phyloP scores from a whole-genome alignment of 2,888 invertebrate genomes.

The Dasysyrphus albostriatus region DNA sequence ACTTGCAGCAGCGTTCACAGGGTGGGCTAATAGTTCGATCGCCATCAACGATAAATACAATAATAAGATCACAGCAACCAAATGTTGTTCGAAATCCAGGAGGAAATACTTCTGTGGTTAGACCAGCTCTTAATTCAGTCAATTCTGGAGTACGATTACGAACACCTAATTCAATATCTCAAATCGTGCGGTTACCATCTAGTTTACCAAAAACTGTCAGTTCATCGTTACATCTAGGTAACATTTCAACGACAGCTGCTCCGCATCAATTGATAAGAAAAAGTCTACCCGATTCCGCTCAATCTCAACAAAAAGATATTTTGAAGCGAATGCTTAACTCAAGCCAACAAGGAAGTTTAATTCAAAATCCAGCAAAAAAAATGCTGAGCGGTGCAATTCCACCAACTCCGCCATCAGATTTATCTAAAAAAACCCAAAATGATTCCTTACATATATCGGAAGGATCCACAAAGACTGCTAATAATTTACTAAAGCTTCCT shows the following conservation, averaged over 20 bases:
- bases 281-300: neutral
- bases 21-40: constrained; percentile 44
- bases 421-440: neutral
- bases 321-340: neutral
- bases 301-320: constrained; percentile 3
- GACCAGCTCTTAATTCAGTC: neutral
- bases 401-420: neutral
- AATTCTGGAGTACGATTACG: constrained; percentile 6
- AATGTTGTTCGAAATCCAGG: neutral
- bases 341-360: neutral
- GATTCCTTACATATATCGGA: constrained; percentile 52
- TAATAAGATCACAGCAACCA: constrained; percentile 7
- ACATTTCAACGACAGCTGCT: neutral
- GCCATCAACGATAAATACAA: constrained; percentile 58
- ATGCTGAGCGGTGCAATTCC: neutral
- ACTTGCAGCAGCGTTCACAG: neutral
- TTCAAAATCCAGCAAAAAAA: neutral
- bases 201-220: neutral
- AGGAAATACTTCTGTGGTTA: neutral
- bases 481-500: constrained; percentile 13
- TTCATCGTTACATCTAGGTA: neutral
- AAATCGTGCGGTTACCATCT: neutral
- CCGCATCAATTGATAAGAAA: neutral
- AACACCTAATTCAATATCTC: neutral
- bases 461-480: neutral